Conservation (phyloP, 2,797 vertebrate species). For the Lutra lutra region DNA sequence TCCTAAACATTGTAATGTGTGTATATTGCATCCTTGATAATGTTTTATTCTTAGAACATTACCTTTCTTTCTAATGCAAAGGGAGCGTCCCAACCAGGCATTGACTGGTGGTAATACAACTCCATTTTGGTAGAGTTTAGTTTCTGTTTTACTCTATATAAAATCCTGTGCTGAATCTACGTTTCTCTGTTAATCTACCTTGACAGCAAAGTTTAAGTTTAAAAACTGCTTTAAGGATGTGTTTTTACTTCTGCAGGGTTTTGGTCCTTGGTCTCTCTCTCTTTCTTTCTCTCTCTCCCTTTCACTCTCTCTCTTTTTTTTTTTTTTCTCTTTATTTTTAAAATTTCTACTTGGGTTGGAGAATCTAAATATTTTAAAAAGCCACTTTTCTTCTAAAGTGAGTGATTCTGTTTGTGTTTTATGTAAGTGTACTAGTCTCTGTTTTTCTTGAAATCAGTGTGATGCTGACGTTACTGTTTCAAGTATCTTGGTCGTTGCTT, state of each 20-base stretch:
- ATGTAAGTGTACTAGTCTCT: not conserved
- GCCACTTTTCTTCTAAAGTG: not conserved
- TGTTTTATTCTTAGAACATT: slow-evolving; percentile 21
- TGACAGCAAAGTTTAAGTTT: slow-evolving; percentile 64
- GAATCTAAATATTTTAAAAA: slow-evolving; percentile 39
- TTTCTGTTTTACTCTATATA: slow-evolving; percentile 17
- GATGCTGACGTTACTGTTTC: slow-evolving; percentile 9
- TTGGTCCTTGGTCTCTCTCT: not conserved
- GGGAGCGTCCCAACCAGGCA: not conserved
- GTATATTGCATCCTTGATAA: not conserved
- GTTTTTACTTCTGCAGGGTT: slow-evolving; percentile 24
- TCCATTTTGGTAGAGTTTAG: not conserved
- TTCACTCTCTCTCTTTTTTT: not conserved
- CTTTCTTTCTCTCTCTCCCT: too few species aligned
- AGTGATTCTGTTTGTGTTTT: slow-evolving; percentile 30
- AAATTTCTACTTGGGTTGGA: not conserved
- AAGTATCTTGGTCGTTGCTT: slow-evolving; percentile 33
- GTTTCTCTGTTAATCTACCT: slow-evolving; percentile 8
- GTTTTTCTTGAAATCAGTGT: slow-evolving; percentile 30
- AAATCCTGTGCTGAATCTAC: slow-evolving; percentile 66
- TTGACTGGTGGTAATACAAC: slow-evolving; percentile 14
- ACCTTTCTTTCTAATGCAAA: not conserved
- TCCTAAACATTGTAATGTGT: slow-evolving; percentile 25
- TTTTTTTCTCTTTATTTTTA: not conserved
- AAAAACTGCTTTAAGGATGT: slow-evolving; percentile 60